phyloP scores from a whole-genome alignment of 1,140 invertebrate genomes.

The Panonychus citri region DNA sequence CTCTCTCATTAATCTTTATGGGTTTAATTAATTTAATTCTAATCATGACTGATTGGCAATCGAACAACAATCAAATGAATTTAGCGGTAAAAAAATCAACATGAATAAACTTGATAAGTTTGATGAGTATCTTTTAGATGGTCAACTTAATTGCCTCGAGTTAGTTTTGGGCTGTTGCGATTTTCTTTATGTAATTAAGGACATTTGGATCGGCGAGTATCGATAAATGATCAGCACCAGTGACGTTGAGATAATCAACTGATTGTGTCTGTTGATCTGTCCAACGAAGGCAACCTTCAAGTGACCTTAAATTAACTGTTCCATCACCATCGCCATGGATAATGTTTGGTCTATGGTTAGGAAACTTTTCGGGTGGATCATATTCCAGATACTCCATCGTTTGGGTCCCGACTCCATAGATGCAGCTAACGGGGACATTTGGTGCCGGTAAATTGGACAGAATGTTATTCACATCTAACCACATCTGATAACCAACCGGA shows the following conservation, averaged over 20 bases:
- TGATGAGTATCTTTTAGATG: too few relatives aligned
- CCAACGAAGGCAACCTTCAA: slow-evolving; percentile 33
- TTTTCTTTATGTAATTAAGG: slow-evolving; percentile 18
- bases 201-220: slow-evolving; percentile 33
- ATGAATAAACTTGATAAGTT: too few relatives aligned
- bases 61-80: too few relatives aligned
- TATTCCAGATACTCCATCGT: slow-evolving; percentile 33
- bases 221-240: slow-evolving; percentile 45
- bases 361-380: neutral
- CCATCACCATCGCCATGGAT: slow-evolving; percentile 3
- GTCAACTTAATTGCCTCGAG: too few relatives aligned
- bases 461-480: slow-evolving; percentile 49
- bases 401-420: slow-evolving; percentile 48
- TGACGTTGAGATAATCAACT: slow-evolving; percentile 36
- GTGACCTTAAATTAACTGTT: neutral
- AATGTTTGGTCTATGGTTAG: neutral
- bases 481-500: slow-evolving; percentile 67
- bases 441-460: slow-evolving; percentile 46
- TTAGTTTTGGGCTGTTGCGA: neutral
- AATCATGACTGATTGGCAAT: too few relatives aligned
- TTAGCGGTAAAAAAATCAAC: too few relatives aligned
- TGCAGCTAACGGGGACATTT: slow-evolving; percentile 64
- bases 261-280: slow-evolving; percentile 30
- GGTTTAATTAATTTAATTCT: too few relatives aligned
- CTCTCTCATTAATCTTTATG: too few relatives aligned